Evolutionary conservation across 2,888 invertebrate species (phyloP).

Genomic region (Sphaerophoria taeniata): DNA sequence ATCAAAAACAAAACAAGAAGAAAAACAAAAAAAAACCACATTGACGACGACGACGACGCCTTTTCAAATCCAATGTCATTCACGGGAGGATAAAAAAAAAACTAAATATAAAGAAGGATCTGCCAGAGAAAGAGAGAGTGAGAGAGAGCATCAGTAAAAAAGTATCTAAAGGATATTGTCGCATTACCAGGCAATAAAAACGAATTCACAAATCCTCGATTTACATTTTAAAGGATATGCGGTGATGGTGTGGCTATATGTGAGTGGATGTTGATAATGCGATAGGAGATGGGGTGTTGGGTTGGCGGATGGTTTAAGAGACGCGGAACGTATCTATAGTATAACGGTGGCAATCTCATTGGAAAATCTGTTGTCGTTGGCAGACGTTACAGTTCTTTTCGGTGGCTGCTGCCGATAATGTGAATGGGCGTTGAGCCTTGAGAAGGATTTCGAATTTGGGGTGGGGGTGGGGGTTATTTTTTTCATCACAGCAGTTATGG

Average conservation of each 20-base stretch:
- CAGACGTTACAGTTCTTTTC: constrained; percentile 71
- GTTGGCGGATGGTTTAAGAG: constrained; percentile 50
- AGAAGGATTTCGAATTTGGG: not conserved
- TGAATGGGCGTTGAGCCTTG: constrained; percentile 50
- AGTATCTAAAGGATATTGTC: constrained; percentile 72
- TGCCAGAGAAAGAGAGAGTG: constrained; percentile 8
- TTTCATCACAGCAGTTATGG: constrained; percentile 17
- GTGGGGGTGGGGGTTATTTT: not conserved
- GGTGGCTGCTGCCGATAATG: constrained; percentile 73
- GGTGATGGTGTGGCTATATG: constrained; percentile 22
- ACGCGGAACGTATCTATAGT: constrained; percentile 66
- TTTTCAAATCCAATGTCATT: constrained; percentile 72
- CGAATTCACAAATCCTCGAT: constrained; percentile 74
- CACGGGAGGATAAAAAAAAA: constrained; percentile 29
- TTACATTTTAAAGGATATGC: constrained; percentile 75
- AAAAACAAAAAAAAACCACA: constrained; percentile 29
- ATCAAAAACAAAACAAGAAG: constrained; percentile 7
- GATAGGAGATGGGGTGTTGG: constrained; percentile 12
- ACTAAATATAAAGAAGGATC: constrained; percentile 33
- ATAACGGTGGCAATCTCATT: constrained; percentile 70
- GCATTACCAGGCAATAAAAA: constrained; percentile 75
- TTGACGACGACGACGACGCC: constrained; percentile 68
- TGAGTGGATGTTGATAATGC: too few species aligned
- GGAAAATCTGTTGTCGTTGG: constrained; percentile 72
- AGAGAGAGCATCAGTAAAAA: constrained; percentile 21